Conservation (phyloP, 2,888 invertebrate genomes). For the Eupithecia exiguata region DNA sequence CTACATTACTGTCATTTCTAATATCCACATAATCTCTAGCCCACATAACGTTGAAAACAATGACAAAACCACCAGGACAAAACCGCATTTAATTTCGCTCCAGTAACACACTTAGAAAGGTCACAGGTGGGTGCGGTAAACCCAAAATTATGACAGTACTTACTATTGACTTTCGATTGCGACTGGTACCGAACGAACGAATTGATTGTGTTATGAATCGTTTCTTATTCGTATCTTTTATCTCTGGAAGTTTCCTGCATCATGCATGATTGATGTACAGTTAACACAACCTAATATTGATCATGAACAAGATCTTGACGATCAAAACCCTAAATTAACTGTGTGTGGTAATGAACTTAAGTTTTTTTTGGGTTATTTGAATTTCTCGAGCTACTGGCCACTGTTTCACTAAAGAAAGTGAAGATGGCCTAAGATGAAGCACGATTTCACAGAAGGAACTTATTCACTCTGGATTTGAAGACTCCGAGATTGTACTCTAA, state of each 20-base stretch:
- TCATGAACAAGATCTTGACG: no score
- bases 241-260: no score
- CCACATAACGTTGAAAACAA: constrained; percentile 20
- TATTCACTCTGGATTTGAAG: not conserved
- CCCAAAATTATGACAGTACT: constrained; percentile 35
- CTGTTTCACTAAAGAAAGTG: not conserved
- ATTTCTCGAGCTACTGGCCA: no score
- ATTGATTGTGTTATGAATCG: not conserved
- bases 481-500: not conserved
- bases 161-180: constrained; percentile 34
- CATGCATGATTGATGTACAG: no score
- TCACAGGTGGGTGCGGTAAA: constrained; percentile 48
- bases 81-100: constrained; percentile 31
- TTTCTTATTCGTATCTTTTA: not conserved
- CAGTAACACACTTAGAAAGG: constrained; percentile 47
- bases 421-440: not conserved
- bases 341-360: no score
- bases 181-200: constrained; percentile 26
- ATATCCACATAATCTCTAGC: constrained; percentile 6
- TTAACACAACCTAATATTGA: no score
- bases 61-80: no score
- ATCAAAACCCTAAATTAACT: no score
- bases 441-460: not conserved
- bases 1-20: not conserved
- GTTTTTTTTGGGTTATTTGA: no score